These are phyloP conservation scores for Python bivittatus DNA, from an alignment of 2,113 vertebrate species.

Conservation along the genomic window DNA sequence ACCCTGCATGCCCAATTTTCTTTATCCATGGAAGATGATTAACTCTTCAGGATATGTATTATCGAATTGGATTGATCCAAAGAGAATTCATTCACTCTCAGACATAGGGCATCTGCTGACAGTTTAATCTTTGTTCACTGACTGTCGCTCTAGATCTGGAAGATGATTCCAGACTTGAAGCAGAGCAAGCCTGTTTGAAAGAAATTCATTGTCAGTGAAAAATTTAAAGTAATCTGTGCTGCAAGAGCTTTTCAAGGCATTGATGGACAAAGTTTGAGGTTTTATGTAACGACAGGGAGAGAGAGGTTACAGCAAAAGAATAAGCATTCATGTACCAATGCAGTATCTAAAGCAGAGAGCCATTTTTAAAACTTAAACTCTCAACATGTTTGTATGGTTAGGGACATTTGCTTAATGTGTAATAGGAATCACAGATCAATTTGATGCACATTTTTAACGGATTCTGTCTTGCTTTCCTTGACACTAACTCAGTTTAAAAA, in stretches of 20 bases:
- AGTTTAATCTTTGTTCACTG: slow-evolving; percentile 23
- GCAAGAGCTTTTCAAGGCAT: neutral
- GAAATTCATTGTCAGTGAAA: slow-evolving; percentile 8
- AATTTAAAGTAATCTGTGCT: slow-evolving; percentile 1
- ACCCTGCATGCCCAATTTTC: neutral
- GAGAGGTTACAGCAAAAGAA: neutral
- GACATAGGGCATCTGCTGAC: neutral
- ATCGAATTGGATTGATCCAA: slow-evolving; percentile 19
- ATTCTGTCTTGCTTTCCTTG: neutral
- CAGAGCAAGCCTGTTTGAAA: slow-evolving; percentile 21
- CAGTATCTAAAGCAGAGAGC: neutral
- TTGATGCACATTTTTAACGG: neutral
- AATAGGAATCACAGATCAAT: neutral
- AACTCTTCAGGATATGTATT: slow-evolving; percentile 3
- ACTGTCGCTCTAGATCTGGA: neutral
- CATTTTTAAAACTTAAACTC: neutral
- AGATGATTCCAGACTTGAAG: neutral
- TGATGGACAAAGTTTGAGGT: slow-evolving; percentile 10
- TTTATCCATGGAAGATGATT: neutral
- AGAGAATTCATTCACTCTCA: slow-evolving; percentile 3
- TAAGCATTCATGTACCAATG: neutral
- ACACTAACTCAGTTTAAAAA: neutral
- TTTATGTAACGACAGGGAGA: neutral
- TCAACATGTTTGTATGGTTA: neutral
- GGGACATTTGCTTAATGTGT: neutral